phyloP scores from a whole-genome alignment of 2,888 invertebrate species.

The Parthenolecanium corni region DNA sequence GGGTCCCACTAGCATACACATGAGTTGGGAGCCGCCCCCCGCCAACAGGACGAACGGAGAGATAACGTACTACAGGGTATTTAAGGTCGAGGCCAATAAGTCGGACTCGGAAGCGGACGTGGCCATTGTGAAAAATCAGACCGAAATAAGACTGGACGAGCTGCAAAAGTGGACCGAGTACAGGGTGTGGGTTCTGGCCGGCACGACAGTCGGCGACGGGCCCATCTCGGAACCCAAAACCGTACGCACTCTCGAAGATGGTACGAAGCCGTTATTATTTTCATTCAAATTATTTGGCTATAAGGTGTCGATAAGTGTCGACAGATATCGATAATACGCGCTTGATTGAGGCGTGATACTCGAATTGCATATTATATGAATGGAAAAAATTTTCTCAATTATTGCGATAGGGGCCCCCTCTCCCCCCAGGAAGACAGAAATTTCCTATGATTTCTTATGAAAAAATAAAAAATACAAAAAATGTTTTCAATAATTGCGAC shows the following conservation, averaged over 20 bases:
- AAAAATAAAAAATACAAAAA: too few species aligned
- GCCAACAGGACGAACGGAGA: slow-evolving; percentile 81
- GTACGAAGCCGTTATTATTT: slow-evolving; percentile 55
- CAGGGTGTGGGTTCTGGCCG: slow-evolving; percentile 91
- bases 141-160: slow-evolving; percentile 72
- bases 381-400: neutral
- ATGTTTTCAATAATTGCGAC: too few species aligned
- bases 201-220: slow-evolving; percentile 92
- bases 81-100: slow-evolving; percentile 71
- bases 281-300: too few species aligned
- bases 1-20: slow-evolving; percentile 77
- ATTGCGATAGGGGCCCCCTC: too few species aligned
- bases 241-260: slow-evolving; percentile 94
- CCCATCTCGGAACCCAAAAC: slow-evolving; percentile 83
- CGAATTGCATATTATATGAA: neutral
- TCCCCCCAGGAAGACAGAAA: too few species aligned
- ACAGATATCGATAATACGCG: neutral
- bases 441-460: too few species aligned
- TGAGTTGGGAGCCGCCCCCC: slow-evolving; percentile 87
- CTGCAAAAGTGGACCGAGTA: slow-evolving; percentile 92
- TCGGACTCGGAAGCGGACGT: slow-evolving; percentile 74
- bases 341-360: neutral
- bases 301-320: too few species aligned
- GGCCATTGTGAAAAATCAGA: slow-evolving; percentile 61
- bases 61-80: slow-evolving; percentile 89